Evolutionary conservation across 2,113 vertebrate genomes (phyloP).

Genomic region (Cyprinodon variegatus): DNA sequence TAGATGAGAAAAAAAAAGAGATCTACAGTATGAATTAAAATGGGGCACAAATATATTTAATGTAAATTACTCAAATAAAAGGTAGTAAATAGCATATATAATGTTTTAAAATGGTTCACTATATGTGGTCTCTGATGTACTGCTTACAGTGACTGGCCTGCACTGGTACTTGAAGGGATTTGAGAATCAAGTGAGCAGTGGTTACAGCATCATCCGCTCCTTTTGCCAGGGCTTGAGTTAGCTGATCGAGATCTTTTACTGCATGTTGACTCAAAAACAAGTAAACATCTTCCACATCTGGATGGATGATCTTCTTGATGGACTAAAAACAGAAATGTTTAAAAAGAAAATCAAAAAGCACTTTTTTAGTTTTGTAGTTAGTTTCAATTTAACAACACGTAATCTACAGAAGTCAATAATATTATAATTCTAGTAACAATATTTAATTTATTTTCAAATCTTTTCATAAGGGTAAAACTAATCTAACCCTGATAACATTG

Average conservation of each 20-base stretch:
- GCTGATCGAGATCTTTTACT: constrained; percentile 79
- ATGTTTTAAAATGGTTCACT: not conserved
- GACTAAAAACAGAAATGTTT: constrained; percentile 11
- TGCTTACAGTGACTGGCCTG: constrained; percentile 14
- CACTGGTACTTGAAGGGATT: constrained; percentile 63
- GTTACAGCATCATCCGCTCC: constrained; percentile 80
- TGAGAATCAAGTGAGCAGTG: constrained; percentile 77
- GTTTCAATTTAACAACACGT: too few relatives aligned
- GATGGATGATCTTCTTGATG: constrained; percentile 77
- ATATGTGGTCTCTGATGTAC: fast-evolving
- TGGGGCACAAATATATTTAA: not conserved
- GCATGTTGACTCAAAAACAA: constrained; percentile 82
- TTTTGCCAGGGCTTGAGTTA: constrained; percentile 80
- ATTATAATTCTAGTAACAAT: too few relatives aligned
- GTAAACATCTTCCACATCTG: constrained; percentile 45
- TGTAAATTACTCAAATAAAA: not conserved
- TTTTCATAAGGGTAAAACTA: too few relatives aligned
- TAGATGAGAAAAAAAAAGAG: too few relatives aligned
- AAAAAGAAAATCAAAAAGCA: too few relatives aligned
- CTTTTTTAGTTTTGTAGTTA: not conserved
- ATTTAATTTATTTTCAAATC: too few relatives aligned
- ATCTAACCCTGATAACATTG: too few relatives aligned
- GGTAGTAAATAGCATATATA: not conserved
- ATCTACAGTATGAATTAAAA: too few relatives aligned
- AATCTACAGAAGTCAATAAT: too few relatives aligned